Evolutionary conservation across 2,113 vertebrate genomes (phyloP), one percentile per base, ranked within the genome.

Genomic region (Siphamia tubifer): DNA sequence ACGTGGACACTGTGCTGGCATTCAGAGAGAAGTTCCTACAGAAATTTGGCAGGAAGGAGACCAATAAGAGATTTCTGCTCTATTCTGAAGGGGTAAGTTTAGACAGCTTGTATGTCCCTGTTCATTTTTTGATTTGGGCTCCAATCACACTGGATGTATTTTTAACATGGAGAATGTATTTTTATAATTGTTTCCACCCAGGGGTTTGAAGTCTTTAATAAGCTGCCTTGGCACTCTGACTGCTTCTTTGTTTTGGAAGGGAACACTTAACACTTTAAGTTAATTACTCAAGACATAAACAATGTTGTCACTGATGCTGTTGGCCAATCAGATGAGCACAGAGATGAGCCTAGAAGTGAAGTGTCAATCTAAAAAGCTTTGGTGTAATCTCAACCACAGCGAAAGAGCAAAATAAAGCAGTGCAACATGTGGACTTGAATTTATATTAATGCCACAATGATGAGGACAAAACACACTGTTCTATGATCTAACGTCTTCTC

Each of bases 1-100:
- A 99, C 20, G 95, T 99, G 68, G 98, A 99, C 90, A 99, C 98
- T 0, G 97, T 99, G 64, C 94, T 99, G 76, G 96, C 96, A 45
- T 94, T 95, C 63, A 93, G 96, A 73, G 93, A 93, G 12, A 96
- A 94, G 87, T 98, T 94, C 86, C 82, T 99, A 39, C 89, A 95
- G 75, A 94, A 92, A 57, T 98, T 96, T 82, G 90, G 92, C 62
- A 98, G 95, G 75, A 94, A 95, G 83, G 97, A 99, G 91, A 96
- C 93, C 35, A 98, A 95, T 89, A 95, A 94, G 71, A 94, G 94
- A 32, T 99, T 96, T 84, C 86, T 98, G 72, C 95, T 98, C 15
- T 98, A 97, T 56, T 92, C 94, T 64, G 93, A 96, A 88, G 96
- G 95, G 70, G 98, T 96, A 89, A 87, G 95, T 51, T 92, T 20